phyloP scores from a whole-genome alignment of 1,140 invertebrate species.

The Drosophila obscura region DNA sequence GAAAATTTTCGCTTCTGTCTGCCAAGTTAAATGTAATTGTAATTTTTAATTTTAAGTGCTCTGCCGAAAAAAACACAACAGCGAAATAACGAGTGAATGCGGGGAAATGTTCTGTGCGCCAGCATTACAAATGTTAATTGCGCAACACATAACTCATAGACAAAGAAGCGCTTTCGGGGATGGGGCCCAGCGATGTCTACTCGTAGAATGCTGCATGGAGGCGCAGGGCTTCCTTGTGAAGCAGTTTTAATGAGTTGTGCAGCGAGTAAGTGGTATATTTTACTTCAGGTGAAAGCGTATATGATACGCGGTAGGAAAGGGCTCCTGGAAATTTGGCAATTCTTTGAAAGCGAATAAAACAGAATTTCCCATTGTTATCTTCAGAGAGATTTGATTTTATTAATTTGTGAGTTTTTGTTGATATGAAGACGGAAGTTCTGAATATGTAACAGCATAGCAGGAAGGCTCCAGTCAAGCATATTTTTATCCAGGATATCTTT shows the following conservation, averaged over 20 bases:
- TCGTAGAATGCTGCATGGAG: slow-evolving; percentile 8
- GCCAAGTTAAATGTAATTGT: slow-evolving; percentile 81
- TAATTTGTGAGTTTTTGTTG: no score
- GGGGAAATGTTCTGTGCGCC: slow-evolving; percentile 62
- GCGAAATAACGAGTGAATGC: slow-evolving; percentile 37
- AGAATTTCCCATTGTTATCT: no score
- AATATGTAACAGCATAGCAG: no score
- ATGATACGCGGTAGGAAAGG: no score
- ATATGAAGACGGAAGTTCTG: no score
- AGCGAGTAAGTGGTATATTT: not conserved
- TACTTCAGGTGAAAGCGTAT: no score
- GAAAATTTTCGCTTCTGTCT: slow-evolving; percentile 52
- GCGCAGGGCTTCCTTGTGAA: slow-evolving; percentile 1
- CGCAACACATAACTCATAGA: slow-evolving; percentile 77
- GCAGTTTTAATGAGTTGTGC: slow-evolving; percentile 46
- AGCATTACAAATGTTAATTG: slow-evolving; percentile 81
- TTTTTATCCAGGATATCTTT: no score
- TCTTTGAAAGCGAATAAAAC: no score
- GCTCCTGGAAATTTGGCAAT: no score
- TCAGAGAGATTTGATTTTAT: no score
- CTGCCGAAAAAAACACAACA: slow-evolving; percentile 43
- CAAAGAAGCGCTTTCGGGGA: not conserved
- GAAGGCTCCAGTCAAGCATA: no score
- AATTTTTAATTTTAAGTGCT: slow-evolving; percentile 82
- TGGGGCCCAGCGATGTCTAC: slow-evolving; percentile 11